phyloP scores from a whole-genome alignment of 2,113 vertebrate species.

The Onychostruthus taczanowskii region DNA sequence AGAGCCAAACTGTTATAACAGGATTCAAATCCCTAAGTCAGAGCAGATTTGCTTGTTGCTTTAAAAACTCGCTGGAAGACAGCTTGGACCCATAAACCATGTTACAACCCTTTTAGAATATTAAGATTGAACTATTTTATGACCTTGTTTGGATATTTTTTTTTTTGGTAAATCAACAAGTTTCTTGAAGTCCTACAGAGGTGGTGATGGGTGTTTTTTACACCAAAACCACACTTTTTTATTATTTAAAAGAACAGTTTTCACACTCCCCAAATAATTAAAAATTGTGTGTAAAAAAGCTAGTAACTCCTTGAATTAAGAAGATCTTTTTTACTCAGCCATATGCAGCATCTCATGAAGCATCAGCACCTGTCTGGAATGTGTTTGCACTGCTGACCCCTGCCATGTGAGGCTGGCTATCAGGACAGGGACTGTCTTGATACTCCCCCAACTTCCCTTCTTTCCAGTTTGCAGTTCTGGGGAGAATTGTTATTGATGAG shows the following conservation, averaged over 20 bases:
- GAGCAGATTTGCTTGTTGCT: background rate
- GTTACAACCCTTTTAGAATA: background rate
- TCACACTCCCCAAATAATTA: background rate
- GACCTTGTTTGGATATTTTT: background rate
- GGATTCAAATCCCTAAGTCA: background rate
- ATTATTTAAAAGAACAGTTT: background rate
- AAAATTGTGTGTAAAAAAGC: background rate
- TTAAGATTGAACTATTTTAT: background rate
- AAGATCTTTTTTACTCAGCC: background rate
- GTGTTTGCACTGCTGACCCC: background rate
- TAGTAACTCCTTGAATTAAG: background rate
- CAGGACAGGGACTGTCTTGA: background rate
- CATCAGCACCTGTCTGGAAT: background rate
- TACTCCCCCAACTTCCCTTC: background rate
- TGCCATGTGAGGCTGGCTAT: rapidly evolving
- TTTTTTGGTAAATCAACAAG: background rate
- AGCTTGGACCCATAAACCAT: background rate
- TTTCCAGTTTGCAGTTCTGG: background rate
- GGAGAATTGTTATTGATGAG: background rate
- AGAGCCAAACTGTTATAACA: background rate
- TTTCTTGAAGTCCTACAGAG: background rate
- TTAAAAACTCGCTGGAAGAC: background rate
- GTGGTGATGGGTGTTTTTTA: background rate
- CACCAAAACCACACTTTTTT: background rate
- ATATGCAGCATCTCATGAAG: background rate